Evolutionary conservation across 1,140 invertebrate species (phyloP).

Genomic region (Neodiprion virginianus): DNA sequence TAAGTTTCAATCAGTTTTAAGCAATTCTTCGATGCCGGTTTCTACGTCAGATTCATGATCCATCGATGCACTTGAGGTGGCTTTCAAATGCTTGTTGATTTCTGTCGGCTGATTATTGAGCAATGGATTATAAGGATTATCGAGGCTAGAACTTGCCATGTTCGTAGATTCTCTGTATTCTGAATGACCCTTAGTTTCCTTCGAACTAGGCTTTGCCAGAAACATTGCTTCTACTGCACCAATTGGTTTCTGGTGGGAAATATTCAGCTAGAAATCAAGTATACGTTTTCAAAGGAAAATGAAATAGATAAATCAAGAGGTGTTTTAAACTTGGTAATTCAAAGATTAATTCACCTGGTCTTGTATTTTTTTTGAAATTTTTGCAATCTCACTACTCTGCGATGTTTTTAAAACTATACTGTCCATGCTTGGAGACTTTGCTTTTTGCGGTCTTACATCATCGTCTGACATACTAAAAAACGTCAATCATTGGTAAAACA

Average conservation of each 20-base stretch:
- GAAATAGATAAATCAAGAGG: conserved; percentile 16
- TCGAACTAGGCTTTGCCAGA: conserved; percentile 31
- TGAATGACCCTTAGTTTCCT: conserved; percentile 20
- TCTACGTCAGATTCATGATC: conserved; percentile 45
- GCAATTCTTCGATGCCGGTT: conserved; percentile 49
- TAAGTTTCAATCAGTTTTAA: conserved; percentile 39
- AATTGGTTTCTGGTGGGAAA: conserved; percentile 41
- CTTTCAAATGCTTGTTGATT: conserved; percentile 28
- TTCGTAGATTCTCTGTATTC: conserved; percentile 21
- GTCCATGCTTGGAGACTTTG: conserved; percentile 24
- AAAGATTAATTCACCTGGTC: conserved; percentile 36
- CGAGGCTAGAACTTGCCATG: conserved; percentile 24
- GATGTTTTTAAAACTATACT: conserved; percentile 44
- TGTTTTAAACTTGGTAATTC: conserved; percentile 10
- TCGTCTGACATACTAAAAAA: conserved; percentile 38
- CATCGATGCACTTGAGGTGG: conserved; percentile 37
- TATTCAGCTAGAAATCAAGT: conserved; percentile 39
- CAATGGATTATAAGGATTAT: conserved; percentile 21
- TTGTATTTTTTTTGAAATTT: conserved; percentile 49
- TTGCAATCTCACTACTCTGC: conserved; percentile 48
- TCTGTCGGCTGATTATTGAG: conserved; percentile 16
- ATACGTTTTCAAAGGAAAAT: conserved; percentile 9
- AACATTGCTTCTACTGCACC: conserved; percentile 56
- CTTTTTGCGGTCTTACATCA: conserved; percentile 14
- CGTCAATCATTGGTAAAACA: not conserved